phyloP scores from a whole-genome alignment of 2,888 invertebrate genomes.

The Drosophila kambysellisi region DNA sequence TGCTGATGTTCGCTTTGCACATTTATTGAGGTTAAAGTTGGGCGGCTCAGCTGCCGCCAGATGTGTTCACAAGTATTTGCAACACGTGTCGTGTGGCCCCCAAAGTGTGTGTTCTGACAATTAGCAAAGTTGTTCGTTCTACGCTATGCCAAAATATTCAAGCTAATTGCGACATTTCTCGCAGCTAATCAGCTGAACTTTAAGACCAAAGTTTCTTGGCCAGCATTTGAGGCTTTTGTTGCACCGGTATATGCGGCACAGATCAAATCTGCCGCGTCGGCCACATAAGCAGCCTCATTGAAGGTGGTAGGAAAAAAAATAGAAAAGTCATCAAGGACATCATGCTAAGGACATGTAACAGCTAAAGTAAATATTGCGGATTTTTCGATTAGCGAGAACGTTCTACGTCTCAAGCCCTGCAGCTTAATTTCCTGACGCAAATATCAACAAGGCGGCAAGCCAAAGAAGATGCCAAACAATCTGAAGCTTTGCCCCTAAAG shows the following conservation, averaged over 20 bases:
- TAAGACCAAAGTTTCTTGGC: constrained; percentile 8
- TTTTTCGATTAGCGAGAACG: constrained; percentile 56
- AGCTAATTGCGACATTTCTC: constrained; percentile 69
- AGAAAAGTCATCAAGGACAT: constrained; percentile 16
- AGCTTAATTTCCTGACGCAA: constrained; percentile 77
- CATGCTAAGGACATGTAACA: background rate
- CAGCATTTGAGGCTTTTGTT: constrained; percentile 5
- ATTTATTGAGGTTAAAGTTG: constrained; percentile 15
- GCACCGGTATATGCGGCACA: constrained; percentile 31
- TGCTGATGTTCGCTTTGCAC: background rate
- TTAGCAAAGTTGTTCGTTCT: constrained; percentile 42
- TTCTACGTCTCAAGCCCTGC: constrained; percentile 48
- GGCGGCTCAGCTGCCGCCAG: constrained; percentile 4
- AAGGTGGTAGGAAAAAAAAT: constrained; percentile 1
- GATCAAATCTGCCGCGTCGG: constrained; percentile 27
- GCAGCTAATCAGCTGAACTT: constrained; percentile 64
- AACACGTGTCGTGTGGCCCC: constrained; percentile 36
- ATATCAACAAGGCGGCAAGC: constrained; percentile 65
- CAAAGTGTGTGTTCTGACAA: constrained; percentile 37
- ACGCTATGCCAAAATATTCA: constrained; percentile 14
- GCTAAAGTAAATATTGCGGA: constrained; percentile 48
- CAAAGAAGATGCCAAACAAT: constrained; percentile 53
- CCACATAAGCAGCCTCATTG: constrained; percentile 3
- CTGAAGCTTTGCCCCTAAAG: constrained; percentile 53
- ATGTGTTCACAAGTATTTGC: constrained; percentile 37